phyloP scores from a whole-genome alignment of 1,140 invertebrate species.

The Ridgeia piscesae region DNA sequence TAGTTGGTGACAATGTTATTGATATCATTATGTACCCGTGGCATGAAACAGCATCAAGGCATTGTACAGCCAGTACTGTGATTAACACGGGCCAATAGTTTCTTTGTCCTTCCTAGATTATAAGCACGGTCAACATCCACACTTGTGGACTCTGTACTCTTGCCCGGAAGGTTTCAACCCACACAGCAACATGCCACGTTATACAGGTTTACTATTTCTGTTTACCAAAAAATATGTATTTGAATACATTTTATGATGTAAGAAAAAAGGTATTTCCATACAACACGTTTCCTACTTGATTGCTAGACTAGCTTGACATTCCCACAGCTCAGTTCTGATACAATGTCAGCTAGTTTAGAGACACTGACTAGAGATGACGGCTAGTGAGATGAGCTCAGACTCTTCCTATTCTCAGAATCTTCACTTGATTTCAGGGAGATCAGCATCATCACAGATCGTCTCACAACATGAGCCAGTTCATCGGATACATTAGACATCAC shows the following conservation, averaged over 20 bases:
- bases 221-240: no score
- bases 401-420: not conserved
- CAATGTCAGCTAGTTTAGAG: not conserved
- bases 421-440: not conserved
- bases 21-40: not conserved
- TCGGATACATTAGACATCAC: not conserved
- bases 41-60: not conserved
- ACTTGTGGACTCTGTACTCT: not conserved
- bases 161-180: not conserved
- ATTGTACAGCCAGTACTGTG: not conserved
- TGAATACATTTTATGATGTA: no score
- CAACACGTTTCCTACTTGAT: no score
- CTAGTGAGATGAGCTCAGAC: not conserved
- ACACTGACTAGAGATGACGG: not conserved
- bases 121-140: slow-evolving; percentile 3
- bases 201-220: no score
- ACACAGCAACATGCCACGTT: no score
- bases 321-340: not conserved
- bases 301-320: no score
- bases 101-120: not conserved
- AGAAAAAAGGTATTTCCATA: no score
- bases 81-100: not conserved
- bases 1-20: not conserved
- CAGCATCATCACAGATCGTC: not conserved
- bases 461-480: not conserved